Conservation (phyloP, 2,797 vertebrate genomes). For the Amphiprion clarkii region DNA sequence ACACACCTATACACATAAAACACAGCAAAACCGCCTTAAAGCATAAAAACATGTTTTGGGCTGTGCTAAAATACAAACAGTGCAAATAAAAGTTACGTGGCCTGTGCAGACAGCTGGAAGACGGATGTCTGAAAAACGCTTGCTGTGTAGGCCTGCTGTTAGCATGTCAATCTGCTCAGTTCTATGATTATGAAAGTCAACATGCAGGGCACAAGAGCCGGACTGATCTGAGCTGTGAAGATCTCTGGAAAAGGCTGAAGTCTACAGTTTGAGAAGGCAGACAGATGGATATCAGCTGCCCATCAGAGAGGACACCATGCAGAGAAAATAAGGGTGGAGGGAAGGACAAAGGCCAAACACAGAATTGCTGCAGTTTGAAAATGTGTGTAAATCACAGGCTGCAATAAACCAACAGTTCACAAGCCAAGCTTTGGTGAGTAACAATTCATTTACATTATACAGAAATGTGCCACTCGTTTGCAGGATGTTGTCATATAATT, state of each 20-base stretch:
- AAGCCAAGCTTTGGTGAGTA: background rate
- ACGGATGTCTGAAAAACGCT: background rate
- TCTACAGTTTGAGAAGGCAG: conserved; percentile 23
- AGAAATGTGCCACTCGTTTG: background rate
- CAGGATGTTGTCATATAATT: background rate
- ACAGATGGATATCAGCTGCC: conserved; percentile 50
- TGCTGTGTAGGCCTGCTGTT: background rate
- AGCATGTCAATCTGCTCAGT: conserved; percentile 4
- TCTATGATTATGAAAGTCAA: conserved; percentile 12
- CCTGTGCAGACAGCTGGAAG: background rate
- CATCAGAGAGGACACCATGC: background rate
- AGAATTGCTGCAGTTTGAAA: conserved; percentile 6
- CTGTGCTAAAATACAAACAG: background rate
- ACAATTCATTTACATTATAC: background rate
- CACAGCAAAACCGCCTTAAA: background rate
- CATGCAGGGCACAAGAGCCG: background rate
- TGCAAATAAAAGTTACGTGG: accelerated
- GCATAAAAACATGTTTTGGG: background rate
- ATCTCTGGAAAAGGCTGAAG: conserved; percentile 41
- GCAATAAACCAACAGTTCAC: background rate
- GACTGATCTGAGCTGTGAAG: conserved; percentile 33
- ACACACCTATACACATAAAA: too few species aligned
- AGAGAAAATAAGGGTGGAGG: background rate
- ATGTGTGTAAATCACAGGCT: background rate
- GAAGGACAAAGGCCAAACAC: background rate